Conservation (phyloP, 2,797 vertebrate species). For the Scyliorhinus canicula region DNA sequence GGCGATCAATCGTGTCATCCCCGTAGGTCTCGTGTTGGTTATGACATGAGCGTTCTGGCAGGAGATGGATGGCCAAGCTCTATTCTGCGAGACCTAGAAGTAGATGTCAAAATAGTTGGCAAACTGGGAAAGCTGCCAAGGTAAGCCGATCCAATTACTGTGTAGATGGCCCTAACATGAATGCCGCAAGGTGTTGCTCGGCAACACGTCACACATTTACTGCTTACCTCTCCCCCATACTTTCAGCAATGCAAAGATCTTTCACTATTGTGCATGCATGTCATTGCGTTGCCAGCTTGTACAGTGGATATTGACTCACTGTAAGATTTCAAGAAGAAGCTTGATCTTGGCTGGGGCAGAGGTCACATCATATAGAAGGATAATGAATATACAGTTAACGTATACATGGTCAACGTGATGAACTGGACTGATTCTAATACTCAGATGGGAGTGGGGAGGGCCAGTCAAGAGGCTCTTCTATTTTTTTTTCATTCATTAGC, state of each 20-base stretch:
- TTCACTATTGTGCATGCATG: neutral
- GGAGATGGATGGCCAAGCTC: no score
- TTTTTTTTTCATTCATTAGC: neutral
- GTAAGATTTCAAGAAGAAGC: neutral
- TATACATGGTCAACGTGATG: neutral
- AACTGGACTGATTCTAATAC: neutral
- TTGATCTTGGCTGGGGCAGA: neutral
- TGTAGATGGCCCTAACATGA: neutral
- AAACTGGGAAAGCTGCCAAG: neutral
- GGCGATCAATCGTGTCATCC: no score
- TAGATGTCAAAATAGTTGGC: neutral
- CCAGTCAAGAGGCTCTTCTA: no score
- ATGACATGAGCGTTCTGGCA: no score
- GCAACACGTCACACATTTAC: neutral
- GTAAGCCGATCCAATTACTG: neutral
- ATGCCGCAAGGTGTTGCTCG: neutral
- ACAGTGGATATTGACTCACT: neutral
- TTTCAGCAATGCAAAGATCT: neutral
- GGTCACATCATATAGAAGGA: neutral
- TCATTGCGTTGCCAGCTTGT: neutral
- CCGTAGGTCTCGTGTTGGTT: no score
- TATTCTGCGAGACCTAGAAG: no score
- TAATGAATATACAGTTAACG: neutral
- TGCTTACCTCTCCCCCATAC: neutral
- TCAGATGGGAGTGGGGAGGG: neutral